Evolutionary conservation across 2,888 invertebrate species (phyloP).

Genomic region (Mesodorylaimus sp.): DNA sequence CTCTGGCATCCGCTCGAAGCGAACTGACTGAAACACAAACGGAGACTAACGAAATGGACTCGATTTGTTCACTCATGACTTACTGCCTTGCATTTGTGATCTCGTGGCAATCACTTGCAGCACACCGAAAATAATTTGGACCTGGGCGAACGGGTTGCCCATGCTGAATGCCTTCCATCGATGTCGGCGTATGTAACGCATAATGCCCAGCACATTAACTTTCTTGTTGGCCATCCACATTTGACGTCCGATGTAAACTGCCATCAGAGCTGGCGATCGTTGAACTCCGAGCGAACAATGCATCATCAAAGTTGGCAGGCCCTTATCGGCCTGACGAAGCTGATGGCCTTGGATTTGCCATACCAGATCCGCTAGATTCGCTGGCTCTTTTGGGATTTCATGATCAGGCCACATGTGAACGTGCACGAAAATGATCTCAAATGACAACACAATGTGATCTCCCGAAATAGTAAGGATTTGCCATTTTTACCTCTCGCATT

Average conservation of each 20-base stretch:
- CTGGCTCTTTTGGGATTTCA: not conserved
- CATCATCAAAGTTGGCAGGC: not conserved
- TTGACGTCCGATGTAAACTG: not conserved
- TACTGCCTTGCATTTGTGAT: too few relatives aligned
- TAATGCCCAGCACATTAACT: not conserved
- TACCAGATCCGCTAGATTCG: not conserved
- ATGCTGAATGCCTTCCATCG: not conserved
- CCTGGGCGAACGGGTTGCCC: too few relatives aligned
- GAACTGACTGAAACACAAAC: too few relatives aligned
- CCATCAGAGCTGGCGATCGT: not conserved
- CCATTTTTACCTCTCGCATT: too few relatives aligned
- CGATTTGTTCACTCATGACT: too few relatives aligned
- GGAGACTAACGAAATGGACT: too few relatives aligned
- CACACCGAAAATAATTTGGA: too few relatives aligned
- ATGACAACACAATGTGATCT: too few relatives aligned
- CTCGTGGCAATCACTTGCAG: too few relatives aligned
- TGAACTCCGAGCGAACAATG: not conserved
- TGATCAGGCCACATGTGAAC: not conserved
- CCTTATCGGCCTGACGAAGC: not conserved
- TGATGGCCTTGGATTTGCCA: not conserved
- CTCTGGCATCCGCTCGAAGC: too few relatives aligned
- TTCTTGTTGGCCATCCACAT: not conserved
- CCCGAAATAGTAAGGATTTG: too few relatives aligned
- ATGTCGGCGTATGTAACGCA: not conserved
- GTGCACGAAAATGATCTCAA: not conserved